A percentile compares a stretch with the other conserved stretches of the same genome.
Conservation (phyloP, 2,113 vertebrate species). For the Hipposideros armiger region DNA sequence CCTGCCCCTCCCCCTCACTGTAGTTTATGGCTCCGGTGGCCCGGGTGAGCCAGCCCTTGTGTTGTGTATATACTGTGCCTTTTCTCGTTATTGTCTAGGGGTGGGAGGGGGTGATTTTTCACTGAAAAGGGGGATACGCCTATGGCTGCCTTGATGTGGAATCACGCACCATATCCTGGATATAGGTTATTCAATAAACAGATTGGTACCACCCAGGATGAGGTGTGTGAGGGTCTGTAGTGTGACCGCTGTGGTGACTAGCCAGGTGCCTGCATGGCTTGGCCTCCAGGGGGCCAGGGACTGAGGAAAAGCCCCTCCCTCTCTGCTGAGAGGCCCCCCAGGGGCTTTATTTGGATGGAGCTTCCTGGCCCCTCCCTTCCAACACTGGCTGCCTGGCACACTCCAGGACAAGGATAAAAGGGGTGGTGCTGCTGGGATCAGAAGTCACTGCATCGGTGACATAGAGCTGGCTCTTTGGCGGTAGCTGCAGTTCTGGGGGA, state of each 20-base stretch:
- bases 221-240: slow-evolving; percentile 63
- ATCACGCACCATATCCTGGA: slow-evolving; percentile 55
- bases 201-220: slow-evolving; percentile 58
- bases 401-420: not conserved
- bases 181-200: slow-evolving; percentile 79
- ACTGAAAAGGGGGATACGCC: slow-evolving; percentile 9
- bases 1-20: not conserved
- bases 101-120: slow-evolving; percentile 47
- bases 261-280: not conserved
- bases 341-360: not conserved
- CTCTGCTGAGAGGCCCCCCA: not conserved
- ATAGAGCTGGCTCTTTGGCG: no score
- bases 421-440: not conserved
- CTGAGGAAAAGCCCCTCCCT: not conserved
- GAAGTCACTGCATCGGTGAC: not conserved
- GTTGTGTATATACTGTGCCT: slow-evolving; percentile 78
- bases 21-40: slow-evolving; percentile 20
- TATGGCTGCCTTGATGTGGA: slow-evolving; percentile 57
- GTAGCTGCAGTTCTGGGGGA: not conserved
- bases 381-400: fast-evolving
- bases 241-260: not conserved
- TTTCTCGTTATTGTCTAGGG: slow-evolving; percentile 53
- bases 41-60: slow-evolving; percentile 7
- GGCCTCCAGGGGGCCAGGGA: not conserved
- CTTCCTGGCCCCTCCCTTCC: no score